Conservation (phyloP, 30 jellyfish, hydroid and myxozoan species). For the Aurelia sp. region DNA sequence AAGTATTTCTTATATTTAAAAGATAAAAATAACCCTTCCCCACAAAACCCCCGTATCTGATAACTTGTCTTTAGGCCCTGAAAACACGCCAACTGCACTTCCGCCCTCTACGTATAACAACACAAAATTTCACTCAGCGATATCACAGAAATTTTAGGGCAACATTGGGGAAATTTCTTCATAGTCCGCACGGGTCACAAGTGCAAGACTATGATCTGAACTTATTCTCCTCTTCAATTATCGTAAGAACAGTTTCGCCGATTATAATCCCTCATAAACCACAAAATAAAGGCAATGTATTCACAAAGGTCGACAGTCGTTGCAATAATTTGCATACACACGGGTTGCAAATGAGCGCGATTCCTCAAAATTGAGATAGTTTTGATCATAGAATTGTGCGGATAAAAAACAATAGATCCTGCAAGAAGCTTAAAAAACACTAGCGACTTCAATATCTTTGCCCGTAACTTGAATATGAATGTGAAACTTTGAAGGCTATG, state of each 20-base stretch:
- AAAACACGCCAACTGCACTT: slow-evolving; percentile 74
- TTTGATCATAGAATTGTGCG: too few relatives aligned
- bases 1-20: background rate
- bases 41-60: slow-evolving; percentile 52
- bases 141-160: background rate
- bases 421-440: too few relatives aligned
- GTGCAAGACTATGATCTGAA: slow-evolving; percentile 34
- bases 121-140: background rate
- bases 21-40: background rate
- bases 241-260: slow-evolving; percentile 56
- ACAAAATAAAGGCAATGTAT: slow-evolving; percentile 65
- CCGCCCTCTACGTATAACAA: slow-evolving; percentile 61
- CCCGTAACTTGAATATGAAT: too few relatives aligned
- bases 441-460: too few relatives aligned
- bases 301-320: slow-evolving; percentile 46
- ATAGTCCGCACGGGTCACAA: slow-evolving; percentile 20
- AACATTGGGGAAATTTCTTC: slow-evolving; percentile 17
- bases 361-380: background rate
- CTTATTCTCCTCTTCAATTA: slow-evolving; percentile 46
- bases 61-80: slow-evolving; percentile 65
- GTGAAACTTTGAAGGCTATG: background rate
- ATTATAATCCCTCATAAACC: slow-evolving; percentile 66
- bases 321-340: slow-evolving; percentile 49
- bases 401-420: too few relatives aligned
- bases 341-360: background rate